Base-by-base conservation (phyloP, 2,797 vertebrate genomes). In the Pangasius mekongensis region DNA sequence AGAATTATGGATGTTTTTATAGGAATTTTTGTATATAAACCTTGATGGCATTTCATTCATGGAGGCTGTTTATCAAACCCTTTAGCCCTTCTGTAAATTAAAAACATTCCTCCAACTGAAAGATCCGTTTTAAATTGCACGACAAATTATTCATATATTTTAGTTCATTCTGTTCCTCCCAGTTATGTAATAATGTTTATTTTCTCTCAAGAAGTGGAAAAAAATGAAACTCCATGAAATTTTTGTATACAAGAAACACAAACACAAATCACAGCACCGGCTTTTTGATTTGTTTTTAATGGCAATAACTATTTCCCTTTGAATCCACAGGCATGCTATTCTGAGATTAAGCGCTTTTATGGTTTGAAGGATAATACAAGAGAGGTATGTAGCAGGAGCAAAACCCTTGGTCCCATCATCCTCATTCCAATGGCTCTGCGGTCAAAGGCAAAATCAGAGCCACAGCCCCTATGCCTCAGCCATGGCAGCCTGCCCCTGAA, bases 391-490 rank as follows among this genome's bases (percentile, higher is more conserved):
- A 83, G 60, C 56, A 58, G 24, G 52, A 86, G 56, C 86, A 83
- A 58, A 60, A 73, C 43, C 77, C 71, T 62, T 49, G 4, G n/a
- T 67, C 62, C 88, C 92, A 84, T 90, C 87, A 43, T 87, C 92
- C 93, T 92, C 88, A 94, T 92, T 92, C 88, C 56, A 90, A 87
- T 88, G 88, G 58, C 91, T 92, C 91, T 93, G 80, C 36, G 91
- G 92, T 92, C 87, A 87, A 86, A 86, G 62, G 62, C 84, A 54
- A 87, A 88, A 86, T 83, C 80, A 87, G 77, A 64, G 73, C 90
- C 87, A 88, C 87, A 62, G 80, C 86, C 81, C 3, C 47, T 88
- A 87, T 91, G 80, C 84, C 87, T 91, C 82, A 78, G 66, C 74
- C 74, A 73, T 87, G 89, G 90, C 91, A 92, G 89, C 88, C 84